These are phyloP conservation scores for Ictidomys tridecemlineatus DNA, from an alignment of 2,113 vertebrate species.

Conservation along the genomic window DNA sequence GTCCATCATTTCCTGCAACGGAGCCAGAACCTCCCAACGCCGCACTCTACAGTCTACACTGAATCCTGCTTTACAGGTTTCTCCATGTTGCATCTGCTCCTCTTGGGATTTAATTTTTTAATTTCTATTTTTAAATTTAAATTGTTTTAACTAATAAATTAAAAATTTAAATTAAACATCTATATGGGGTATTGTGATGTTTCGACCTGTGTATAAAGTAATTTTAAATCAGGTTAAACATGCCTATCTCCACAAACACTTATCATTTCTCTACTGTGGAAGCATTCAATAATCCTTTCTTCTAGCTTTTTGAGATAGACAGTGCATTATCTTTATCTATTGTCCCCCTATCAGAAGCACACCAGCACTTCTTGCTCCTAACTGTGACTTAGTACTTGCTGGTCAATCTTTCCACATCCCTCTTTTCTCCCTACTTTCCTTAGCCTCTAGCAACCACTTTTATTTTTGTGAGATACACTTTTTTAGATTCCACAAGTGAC, in stretches of 20 bases:
- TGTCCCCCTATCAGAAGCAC: not conserved
- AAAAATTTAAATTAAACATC: not conserved
- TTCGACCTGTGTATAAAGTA: not conserved
- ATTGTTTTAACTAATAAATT: not conserved
- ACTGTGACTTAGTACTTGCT: not conserved
- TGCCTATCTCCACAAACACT: not conserved
- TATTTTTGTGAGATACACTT: not conserved
- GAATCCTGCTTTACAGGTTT: not conserved
- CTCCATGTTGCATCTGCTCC: not conserved
- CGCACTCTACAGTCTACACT: not conserved
- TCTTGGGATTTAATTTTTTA: not conserved
- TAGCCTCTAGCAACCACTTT: not conserved
- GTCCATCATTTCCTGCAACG: not conserved
- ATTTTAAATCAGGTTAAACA: not conserved
- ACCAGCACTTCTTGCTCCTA: not conserved
- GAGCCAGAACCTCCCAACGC: not conserved
- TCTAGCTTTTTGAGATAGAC: not conserved
- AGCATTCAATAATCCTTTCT: not conserved
- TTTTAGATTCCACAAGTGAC: not conserved
- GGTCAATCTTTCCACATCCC: not conserved
- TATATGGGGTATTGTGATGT: not conserved
- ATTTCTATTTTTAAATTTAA: not conserved
- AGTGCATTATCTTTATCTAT: not conserved
- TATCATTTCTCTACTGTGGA: not conserved
- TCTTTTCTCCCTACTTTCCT: too few species aligned